Conservation (phyloP, 1,140 invertebrate genomes). For the Paraescarpia echinospica region DNA sequence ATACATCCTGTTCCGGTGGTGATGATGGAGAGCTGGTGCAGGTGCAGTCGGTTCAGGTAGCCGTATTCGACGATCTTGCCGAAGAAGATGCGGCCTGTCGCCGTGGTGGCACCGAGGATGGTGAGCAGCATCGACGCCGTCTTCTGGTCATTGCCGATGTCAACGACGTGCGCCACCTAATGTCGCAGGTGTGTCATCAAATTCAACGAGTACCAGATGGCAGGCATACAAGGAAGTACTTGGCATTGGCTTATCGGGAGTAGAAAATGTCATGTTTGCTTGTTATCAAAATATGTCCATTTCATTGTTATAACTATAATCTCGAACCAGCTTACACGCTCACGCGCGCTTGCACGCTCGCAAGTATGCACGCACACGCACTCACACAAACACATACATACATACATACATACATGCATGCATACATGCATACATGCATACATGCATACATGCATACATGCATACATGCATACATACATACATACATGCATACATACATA, state of each 20-base stretch:
- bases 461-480: too few relatives aligned
- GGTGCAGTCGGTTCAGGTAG: slow-evolving; percentile 41
- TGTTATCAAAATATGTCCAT: too few relatives aligned
- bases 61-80: slow-evolving; percentile 41
- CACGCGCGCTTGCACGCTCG: too few relatives aligned
- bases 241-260: too few relatives aligned
- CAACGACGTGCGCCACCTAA: slow-evolving; percentile 43
- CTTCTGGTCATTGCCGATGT: slow-evolving; percentile 37
- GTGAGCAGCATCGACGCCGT: slow-evolving; percentile 40
- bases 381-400: not conserved
- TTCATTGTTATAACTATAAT: too few relatives aligned
- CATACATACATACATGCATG: too few relatives aligned
- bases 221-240: not conserved
- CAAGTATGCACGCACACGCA: not conserved
- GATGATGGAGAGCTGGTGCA: slow-evolving; percentile 36
- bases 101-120: slow-evolving; percentile 40
- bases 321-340: too few relatives aligned
- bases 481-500: too few relatives aligned
- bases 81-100: slow-evolving; percentile 41
- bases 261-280: too few relatives aligned
- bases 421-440: too few relatives aligned
- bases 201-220: not conserved
- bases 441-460: too few relatives aligned
- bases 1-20: slow-evolving; percentile 8
- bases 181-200: not conserved